A percentile compares a stretch with the other conserved stretches of the same genome.
These are phyloP conservation scores for Drosophila nannoptera DNA, from an alignment of 1,140 invertebrate species.

Conservation along the genomic window DNA sequence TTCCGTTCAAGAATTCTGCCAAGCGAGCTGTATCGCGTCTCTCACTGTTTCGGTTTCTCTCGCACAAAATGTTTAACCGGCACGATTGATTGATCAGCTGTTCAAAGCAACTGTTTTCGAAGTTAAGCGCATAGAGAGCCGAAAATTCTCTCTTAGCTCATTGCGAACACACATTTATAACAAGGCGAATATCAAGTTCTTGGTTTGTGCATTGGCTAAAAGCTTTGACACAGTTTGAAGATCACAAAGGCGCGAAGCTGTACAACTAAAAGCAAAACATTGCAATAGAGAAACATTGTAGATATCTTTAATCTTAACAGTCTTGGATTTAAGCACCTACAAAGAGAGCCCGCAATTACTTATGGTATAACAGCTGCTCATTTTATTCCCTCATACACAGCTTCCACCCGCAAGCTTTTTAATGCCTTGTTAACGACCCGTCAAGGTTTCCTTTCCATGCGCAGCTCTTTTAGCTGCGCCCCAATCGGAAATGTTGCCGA, in stretches of 20 bases:
- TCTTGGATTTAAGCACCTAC: too few relatives aligned
- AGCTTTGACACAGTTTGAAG: neutral
- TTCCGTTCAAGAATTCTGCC: neutral
- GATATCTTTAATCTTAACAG: too few relatives aligned
- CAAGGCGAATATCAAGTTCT: neutral
- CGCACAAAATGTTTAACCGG: slow-evolving; percentile 9
- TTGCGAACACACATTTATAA: neutral
- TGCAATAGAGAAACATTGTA: neutral
- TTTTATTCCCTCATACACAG: neutral
- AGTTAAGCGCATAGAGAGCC: neutral
- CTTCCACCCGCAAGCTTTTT: slow-evolving; percentile 1
- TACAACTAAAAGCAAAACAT: neutral
- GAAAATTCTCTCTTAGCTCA: slow-evolving; percentile 3
- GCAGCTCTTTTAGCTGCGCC: slow-evolving; percentile 17
- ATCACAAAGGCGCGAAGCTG: neutral
- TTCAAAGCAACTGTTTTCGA: neutral
- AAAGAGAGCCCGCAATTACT: too few relatives aligned
- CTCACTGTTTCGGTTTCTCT: neutral
- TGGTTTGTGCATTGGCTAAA: slow-evolving; percentile 20
- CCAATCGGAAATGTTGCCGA: slow-evolving; percentile 42
- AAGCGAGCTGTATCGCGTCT: neutral
- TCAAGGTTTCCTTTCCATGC: slow-evolving; percentile 18
- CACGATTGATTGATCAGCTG: slow-evolving; percentile 32
- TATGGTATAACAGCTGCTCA: neutral
- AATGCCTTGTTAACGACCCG: slow-evolving; percentile 37